A percentile compares a stretch with the other conserved stretches of the same genome.
Evolutionary conservation across 2,797 vertebrate species (phyloP).

Genomic region (Notoglanidium macrostoma): DNA sequence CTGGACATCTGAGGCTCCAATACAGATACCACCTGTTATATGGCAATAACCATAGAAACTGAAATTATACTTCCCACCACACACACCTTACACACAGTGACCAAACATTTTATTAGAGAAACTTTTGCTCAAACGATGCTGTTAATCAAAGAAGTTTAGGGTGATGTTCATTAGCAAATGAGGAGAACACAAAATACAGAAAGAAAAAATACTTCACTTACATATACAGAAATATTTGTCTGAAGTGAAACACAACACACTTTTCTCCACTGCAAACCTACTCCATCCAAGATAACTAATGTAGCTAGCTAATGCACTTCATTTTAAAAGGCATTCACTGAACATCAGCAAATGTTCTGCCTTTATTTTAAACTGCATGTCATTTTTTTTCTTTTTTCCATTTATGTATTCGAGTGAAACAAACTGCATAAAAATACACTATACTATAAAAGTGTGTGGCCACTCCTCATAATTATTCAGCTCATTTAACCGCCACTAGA

Average conservation of each 20-base stretch:
- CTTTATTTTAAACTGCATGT: too few species aligned
- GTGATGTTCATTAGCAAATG: background rate
- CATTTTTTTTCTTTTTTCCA: too few species aligned
- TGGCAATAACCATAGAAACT: background rate
- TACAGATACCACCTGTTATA: conserved; percentile 63
- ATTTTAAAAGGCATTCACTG: too few species aligned
- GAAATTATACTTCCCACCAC: background rate
- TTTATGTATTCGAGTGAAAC: too few species aligned
- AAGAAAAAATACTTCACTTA: background rate
- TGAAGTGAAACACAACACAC: background rate
- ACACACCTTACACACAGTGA: background rate
- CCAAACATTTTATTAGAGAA: background rate
- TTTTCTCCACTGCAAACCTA: background rate
- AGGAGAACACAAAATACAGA: background rate
- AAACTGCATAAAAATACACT: too few species aligned
- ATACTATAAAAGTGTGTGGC: too few species aligned
- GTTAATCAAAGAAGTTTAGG: background rate
- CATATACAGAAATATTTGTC: background rate
- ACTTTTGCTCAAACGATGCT: background rate
- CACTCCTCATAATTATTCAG: too few species aligned
- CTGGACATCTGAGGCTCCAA: conserved; percentile 78
- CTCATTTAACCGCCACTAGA: too few species aligned
- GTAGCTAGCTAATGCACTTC: background rate
- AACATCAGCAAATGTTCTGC: too few species aligned
- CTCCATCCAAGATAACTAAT: background rate